Base-by-base conservation (phyloP, 2,888 invertebrate species). In the Lomographa bimaculata region DNA sequence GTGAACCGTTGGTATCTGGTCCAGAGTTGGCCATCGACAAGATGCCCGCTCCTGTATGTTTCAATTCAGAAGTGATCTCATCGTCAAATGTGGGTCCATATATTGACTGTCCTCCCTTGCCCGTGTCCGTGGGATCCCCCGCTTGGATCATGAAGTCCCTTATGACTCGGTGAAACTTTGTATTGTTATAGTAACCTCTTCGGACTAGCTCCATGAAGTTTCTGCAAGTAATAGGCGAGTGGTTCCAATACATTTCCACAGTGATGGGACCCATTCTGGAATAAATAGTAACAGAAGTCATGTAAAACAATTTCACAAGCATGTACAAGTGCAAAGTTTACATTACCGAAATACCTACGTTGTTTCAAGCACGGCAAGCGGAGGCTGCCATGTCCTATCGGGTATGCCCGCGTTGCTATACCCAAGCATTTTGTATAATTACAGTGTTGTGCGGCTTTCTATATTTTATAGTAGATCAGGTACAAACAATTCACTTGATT, bases 11-110 rank as follows among this genome's bases (percentile, higher is more conserved):
- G 3, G 97, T 94, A 68, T 99, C 93, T 0, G 98, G 98, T 0
- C 99, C 98, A 8, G 98, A 95, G 90, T 99, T 99, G 0, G 99
- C 99, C 99, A 99, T 99, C 0, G 98, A 98, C 17, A 97, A 67
- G 39, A 97, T 93, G 0, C 97, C 97, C 9, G 94, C 93, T 8
- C 91, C 99, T n/a, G 97, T 96, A 73, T 99, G 99, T 74, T 97
- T 98, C 36, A 99, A 87, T 53, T 98, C 97, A 14, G 93, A 90
- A 63, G 96, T 94, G 51, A 99, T 96, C 91, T 99, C 99, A 86
- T 99, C 99, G 36, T 96, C 94, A 84, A 99, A 99, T 57, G 93
- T 92, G 51, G 94, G 93, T 0, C 99, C 99, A 83, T 99, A 99
- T 59, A 99, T 99, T 0, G 98, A 98, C 24, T 95, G 93, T 0